phyloP scores from a whole-genome alignment of 2,113 vertebrate genomes.

The Mustelus asterias region DNA sequence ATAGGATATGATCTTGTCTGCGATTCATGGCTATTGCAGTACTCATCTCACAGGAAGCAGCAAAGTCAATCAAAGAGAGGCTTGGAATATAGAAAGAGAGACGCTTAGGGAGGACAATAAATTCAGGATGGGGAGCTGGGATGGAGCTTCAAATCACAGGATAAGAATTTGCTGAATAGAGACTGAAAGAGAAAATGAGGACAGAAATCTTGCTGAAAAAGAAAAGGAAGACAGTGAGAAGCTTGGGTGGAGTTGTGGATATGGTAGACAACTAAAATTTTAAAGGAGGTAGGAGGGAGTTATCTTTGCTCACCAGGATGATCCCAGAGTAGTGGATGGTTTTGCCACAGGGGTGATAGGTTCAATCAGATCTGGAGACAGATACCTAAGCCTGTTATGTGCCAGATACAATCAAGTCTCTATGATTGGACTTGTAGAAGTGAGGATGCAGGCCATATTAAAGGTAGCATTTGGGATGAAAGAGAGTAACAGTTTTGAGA shows the following conservation, averaged over 20 bases:
- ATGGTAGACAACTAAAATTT: neutral
- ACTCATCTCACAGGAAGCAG: neutral
- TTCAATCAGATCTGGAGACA: neutral
- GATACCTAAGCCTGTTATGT: neutral
- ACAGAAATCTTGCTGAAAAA: neutral
- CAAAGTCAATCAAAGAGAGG: neutral
- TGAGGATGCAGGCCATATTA: neutral
- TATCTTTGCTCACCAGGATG: neutral
- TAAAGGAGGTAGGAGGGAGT: neutral
- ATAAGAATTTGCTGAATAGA: neutral
- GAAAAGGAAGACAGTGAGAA: neutral
- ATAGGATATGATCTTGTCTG: neutral
- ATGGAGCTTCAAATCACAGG: neutral
- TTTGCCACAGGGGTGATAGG: neutral
- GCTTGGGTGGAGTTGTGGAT: neutral
- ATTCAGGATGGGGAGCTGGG: neutral
- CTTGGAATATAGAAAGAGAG: neutral
- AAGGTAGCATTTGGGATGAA: neutral
- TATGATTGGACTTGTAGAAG: neutral
- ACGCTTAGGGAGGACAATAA: neutral
- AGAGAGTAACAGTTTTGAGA: neutral
- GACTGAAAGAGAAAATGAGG: neutral
- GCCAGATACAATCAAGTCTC: neutral
- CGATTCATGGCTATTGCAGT: neutral
- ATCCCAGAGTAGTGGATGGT: neutral